phyloP scores from a whole-genome alignment of 2,113 vertebrate species.

The Vimba vimba region DNA sequence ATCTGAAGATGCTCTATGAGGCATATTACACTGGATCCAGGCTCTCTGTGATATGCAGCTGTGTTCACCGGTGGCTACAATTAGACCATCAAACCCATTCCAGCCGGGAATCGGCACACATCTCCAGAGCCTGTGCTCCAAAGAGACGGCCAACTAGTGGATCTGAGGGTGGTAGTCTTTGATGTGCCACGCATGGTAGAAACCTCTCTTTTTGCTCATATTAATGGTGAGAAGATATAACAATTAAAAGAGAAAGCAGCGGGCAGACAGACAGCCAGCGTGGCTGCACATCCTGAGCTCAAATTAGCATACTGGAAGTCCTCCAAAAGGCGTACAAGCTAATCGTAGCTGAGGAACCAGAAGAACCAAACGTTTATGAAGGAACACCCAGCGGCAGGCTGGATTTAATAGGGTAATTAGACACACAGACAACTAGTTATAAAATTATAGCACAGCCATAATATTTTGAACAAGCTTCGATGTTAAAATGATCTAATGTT shows the following conservation, averaged over 20 bases:
- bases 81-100: conserved; percentile 81
- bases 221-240: conserved; percentile 73
- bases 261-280: conserved; percentile 46
- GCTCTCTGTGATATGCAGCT: conserved; percentile 73
- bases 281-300: conserved; percentile 14
- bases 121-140: conserved; percentile 70
- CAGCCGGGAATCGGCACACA: conserved; percentile 66
- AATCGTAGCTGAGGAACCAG: conserved; percentile 22
- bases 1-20: conserved; percentile 5
- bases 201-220: conserved; percentile 74
- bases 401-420: neutral
- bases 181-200: conserved; percentile 73
- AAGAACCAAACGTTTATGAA: conserved; percentile 16
- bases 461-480: conserved; percentile 1
- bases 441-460: conserved; percentile 8
- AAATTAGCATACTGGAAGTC: conserved; percentile 47
- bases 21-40: conserved; percentile 39
- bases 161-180: conserved; percentile 76
- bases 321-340: conserved; percentile 34
- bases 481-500: conserved; percentile 14
- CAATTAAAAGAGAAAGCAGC: conserved; percentile 73
- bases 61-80: conserved; percentile 83
- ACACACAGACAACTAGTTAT: conserved; percentile 4
- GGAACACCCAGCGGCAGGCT: neutral
- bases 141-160: conserved; percentile 79